A percentile compares a stretch with the other conserved stretches of the same genome.
Evolutionary conservation across 2,888 invertebrate genomes (phyloP).

Genomic region (Malacosoma neustria): DNA sequence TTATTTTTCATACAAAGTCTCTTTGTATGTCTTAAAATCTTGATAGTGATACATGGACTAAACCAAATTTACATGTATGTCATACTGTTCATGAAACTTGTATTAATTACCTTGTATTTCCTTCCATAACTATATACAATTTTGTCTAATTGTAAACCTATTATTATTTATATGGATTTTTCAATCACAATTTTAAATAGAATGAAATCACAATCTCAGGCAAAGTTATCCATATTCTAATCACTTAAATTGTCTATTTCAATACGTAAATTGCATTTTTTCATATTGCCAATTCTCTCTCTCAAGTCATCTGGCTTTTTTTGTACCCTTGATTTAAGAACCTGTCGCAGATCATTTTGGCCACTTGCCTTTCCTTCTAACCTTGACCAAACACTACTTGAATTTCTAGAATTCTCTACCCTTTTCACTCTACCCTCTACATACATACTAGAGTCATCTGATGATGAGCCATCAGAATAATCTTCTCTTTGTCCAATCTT

Average conservation of each 20-base stretch:
- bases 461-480: slow-evolving; percentile 34
- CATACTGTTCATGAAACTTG: no score
- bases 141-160: no score
- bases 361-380: slow-evolving; percentile 45
- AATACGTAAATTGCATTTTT: slow-evolving; percentile 58
- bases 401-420: slow-evolving; percentile 41
- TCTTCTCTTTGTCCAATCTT: slow-evolving; percentile 33
- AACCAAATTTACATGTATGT: no score
- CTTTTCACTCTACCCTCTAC: slow-evolving; percentile 72
- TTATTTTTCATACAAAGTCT: no score
- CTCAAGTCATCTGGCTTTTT: slow-evolving; percentile 48
- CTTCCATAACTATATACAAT: no score
- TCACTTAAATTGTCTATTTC: slow-evolving; percentile 57
- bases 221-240: no score
- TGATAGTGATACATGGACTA: no score
- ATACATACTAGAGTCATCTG: slow-evolving; percentile 42
- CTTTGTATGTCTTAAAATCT: no score
- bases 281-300: slow-evolving; percentile 46
- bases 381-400: slow-evolving; percentile 74
- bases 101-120: no score
- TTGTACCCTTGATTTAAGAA: slow-evolving; percentile 43
- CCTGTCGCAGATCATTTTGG: slow-evolving; percentile 49
- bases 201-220: no score
- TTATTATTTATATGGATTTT: no score
- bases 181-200: no score